Conservation (phyloP, 2,797 vertebrate genomes). For the Pogoniulus pusillus region DNA sequence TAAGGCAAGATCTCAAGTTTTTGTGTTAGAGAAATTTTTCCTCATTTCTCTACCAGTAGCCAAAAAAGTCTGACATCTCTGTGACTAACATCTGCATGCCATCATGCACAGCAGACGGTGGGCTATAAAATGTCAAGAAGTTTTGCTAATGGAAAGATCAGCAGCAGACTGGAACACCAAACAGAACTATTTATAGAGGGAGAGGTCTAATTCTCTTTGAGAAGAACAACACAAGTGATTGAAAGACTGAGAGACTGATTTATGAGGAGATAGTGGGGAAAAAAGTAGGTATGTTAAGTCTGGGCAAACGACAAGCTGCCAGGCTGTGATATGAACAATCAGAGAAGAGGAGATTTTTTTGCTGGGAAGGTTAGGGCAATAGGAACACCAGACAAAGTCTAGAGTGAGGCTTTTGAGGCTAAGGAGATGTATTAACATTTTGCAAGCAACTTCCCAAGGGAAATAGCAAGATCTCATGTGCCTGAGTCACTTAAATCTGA, state of each 20-base stretch:
- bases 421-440: background rate
- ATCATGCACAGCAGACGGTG: slow-evolving; percentile 47
- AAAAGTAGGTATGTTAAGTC: background rate
- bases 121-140: slow-evolving; percentile 43
- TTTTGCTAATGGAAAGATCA: slow-evolving; percentile 60
- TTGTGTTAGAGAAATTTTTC: slow-evolving; percentile 35
- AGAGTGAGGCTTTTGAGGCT: background rate
- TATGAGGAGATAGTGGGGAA: slow-evolving; percentile 13
- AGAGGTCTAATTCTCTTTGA: slow-evolving; percentile 15
- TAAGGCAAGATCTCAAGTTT: slow-evolving; percentile 23
- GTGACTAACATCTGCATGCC: slow-evolving; percentile 52
- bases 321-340: background rate
- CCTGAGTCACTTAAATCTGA: background rate
- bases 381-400: background rate
- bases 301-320: background rate
- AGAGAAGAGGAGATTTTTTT: background rate
- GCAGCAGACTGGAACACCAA: slow-evolving; percentile 17
- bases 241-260: slow-evolving; percentile 31
- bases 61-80: slow-evolving; percentile 51
- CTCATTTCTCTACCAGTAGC: slow-evolving; percentile 24
- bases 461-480: background rate
- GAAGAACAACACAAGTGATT: background rate
- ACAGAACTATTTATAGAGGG: slow-evolving; percentile 37
- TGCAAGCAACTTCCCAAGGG: background rate
- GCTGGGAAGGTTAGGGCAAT: background rate